phyloP scores from a whole-genome alignment of 2,797 vertebrate genomes.

The Betta splendens region DNA sequence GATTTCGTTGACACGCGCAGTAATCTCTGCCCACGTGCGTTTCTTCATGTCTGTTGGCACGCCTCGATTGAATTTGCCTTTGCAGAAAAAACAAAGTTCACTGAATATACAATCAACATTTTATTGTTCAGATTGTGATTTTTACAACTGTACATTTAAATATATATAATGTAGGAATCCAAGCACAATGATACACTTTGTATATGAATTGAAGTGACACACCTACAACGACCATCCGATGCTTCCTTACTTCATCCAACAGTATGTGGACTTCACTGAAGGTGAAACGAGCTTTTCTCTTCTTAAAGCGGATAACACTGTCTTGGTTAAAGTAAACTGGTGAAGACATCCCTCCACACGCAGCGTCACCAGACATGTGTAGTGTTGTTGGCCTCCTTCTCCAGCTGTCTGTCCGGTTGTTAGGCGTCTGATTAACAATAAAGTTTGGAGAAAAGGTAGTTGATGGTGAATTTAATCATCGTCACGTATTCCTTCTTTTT shows the following conservation, averaged over 20 bases:
- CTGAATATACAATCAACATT: neutral
- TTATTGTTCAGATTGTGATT: no score
- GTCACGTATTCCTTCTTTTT: no score
- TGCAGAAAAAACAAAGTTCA: neutral
- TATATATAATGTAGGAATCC: no score
- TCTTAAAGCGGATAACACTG: conserved; percentile 77
- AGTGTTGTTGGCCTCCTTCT: conserved; percentile 17
- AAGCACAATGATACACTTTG: neutral
- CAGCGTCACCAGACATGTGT: conserved; percentile 14
- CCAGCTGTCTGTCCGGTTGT: conserved; percentile 16
- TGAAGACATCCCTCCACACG: conserved; percentile 74
- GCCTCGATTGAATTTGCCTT: conserved; percentile 83
- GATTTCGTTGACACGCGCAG: conserved; percentile 82
- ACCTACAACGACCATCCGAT: conserved; percentile 82
- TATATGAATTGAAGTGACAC: conserved; percentile 19
- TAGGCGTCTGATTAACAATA: conserved; percentile 15
- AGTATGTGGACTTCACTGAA: conserved; percentile 85
- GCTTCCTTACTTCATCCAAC: conserved; percentile 84
- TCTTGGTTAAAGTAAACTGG: conserved; percentile 71
- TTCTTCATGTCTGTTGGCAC: conserved; percentile 80
- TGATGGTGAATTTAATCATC: neutral
- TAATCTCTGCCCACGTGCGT: conserved; percentile 83
- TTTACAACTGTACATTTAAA: no score
- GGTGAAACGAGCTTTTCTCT: conserved; percentile 83
- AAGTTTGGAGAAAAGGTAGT: neutral